Evolutionary conservation across 92 coral and sea anemone genomes (phyloP).

Genomic region (Phymanthus crucifer): DNA sequence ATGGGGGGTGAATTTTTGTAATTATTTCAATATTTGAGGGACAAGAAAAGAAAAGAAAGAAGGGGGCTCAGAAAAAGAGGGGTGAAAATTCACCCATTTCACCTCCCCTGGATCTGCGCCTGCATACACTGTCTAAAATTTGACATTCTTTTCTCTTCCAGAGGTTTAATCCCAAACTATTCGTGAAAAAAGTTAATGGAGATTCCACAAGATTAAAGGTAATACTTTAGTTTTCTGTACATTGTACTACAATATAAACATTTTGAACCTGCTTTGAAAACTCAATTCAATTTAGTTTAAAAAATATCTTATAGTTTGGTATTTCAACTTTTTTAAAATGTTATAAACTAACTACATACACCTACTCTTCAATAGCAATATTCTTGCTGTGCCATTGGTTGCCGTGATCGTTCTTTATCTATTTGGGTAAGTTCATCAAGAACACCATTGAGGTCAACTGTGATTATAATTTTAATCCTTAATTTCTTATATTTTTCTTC

Average conservation of each 20-base stretch:
- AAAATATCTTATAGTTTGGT: too few species aligned
- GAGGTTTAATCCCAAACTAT: constrained; percentile 94
- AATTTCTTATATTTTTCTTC: neutral
- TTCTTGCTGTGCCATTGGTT: constrained; percentile 98
- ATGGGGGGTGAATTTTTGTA: too few species aligned
- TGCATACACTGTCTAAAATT: neutral
- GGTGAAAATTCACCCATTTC: too few species aligned
- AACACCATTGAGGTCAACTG: neutral
- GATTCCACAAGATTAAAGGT: constrained; percentile 93
- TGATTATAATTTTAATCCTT: too few species aligned
- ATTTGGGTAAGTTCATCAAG: constrained; percentile 62
- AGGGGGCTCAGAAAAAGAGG: too few species aligned
- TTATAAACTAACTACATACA: neutral
- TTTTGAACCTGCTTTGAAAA: neutral
- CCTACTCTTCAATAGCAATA: constrained; percentile 66
- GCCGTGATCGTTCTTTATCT: constrained; percentile 92
- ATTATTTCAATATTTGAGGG: too few species aligned
- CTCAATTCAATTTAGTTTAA: too few species aligned
- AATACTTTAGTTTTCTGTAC: neutral
- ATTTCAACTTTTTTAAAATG: neutral
- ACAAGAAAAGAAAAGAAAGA: too few species aligned
- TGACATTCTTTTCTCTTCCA: constrained; percentile 19
- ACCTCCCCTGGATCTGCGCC: too few species aligned
- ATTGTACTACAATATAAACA: neutral
- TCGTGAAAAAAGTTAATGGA: constrained; percentile 77